Percentiles rank a stretch among this genome's conserved stretches.
phyloP scores from a whole-genome alignment of 1,140 invertebrate species.

The Drosophila pallidifrons region DNA sequence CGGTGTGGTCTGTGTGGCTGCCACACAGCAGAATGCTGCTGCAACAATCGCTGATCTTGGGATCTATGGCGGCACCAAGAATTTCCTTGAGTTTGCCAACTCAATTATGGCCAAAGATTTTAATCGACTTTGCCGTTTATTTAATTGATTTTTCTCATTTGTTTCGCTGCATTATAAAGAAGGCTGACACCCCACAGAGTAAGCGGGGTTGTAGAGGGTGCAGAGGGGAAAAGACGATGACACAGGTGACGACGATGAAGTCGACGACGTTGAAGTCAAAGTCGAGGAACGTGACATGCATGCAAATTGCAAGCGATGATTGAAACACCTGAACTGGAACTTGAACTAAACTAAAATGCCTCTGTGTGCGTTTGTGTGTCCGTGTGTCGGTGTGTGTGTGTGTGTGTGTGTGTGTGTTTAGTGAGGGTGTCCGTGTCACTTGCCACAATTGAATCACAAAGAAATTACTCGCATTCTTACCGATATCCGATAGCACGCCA shows the following conservation, averaged over 20 bases:
- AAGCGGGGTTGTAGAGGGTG: slow-evolving; percentile 4
- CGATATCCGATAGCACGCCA: slow-evolving; percentile 18
- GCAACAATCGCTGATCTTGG: slow-evolving; percentile 1
- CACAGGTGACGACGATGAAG: slow-evolving; percentile 72
- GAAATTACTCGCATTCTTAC: slow-evolving; percentile 36
- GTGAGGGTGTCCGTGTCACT: slow-evolving; percentile 29
- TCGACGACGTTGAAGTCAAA: slow-evolving; percentile 21
- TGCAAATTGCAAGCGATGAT: slow-evolving; percentile 58
- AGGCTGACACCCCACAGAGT: background rate
- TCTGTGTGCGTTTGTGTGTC: slow-evolving; percentile 1
- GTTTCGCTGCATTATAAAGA: background rate
- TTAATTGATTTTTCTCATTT: slow-evolving; percentile 42
- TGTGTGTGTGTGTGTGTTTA: background rate
- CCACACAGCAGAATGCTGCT: background rate
- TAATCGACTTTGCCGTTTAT: slow-evolving; percentile 54
- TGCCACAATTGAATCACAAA: slow-evolving; percentile 36
- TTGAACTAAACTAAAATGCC: slow-evolving; percentile 27
- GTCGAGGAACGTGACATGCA: slow-evolving; percentile 66
- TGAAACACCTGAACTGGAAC: slow-evolving; percentile 42
- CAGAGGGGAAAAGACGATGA: background rate
- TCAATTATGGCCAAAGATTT: slow-evolving; percentile 57
- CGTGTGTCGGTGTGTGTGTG: background rate
- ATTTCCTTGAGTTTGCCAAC: slow-evolving; percentile 51
- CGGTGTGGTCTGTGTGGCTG: background rate
- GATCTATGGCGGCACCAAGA: slow-evolving; percentile 25